These are phyloP conservation scores for Brachionus sp. DNA, from an alignment of 1,140 invertebrate species.

Conservation along the genomic window DNA sequence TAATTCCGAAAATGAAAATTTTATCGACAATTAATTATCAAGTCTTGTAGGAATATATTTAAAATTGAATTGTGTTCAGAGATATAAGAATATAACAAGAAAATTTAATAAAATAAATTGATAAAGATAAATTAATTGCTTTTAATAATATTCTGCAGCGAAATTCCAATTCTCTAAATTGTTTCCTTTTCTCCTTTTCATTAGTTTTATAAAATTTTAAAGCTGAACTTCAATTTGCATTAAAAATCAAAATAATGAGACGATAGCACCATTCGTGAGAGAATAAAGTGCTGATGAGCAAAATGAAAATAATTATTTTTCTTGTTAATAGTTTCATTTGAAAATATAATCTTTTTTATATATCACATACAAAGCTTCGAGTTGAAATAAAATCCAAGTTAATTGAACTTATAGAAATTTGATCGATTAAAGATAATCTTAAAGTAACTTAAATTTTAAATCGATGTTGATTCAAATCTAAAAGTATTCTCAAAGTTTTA, in stretches of 20 bases:
- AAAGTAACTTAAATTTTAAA: neutral
- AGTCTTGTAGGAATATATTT: neutral
- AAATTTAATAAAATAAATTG: neutral
- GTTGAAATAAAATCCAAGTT: neutral
- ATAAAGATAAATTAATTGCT: neutral
- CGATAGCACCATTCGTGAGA: neutral
- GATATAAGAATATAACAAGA: neutral
- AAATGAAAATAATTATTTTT: neutral
- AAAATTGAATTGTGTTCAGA: neutral
- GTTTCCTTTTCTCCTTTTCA: neutral
- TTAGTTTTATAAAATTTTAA: neutral
- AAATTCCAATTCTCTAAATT: neutral
- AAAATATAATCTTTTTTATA: neutral
- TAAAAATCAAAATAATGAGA: constrained; percentile 1
- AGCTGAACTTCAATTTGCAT: neutral
- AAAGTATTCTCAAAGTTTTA: neutral
- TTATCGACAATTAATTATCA: neutral
- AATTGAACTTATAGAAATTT: neutral
- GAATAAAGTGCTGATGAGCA: neutral
- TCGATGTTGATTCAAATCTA: neutral
- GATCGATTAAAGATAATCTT: neutral
- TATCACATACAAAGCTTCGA: neutral
- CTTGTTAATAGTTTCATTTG: neutral
- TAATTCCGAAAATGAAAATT: neutral
- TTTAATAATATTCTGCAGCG: neutral